phyloP scores from a whole-genome alignment of 92 coral and sea anemone species.

The Palythoa caribaeorum region DNA sequence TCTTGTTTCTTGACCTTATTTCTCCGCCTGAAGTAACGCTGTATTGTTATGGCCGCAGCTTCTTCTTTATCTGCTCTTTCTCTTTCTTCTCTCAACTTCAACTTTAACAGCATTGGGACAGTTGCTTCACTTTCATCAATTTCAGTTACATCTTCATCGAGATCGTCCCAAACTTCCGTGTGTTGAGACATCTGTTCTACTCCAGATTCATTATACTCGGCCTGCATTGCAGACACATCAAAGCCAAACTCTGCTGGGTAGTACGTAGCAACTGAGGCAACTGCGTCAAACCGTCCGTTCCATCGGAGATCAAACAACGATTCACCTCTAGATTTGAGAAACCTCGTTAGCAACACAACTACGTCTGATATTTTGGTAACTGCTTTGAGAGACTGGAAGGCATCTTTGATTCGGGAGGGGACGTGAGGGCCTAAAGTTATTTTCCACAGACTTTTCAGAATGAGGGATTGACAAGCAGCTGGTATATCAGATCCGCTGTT shows the following conservation, averaged over 20 bases:
- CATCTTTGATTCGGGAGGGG: constrained; percentile 64
- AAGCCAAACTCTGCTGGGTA: constrained; percentile 47
- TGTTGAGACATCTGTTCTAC: background rate
- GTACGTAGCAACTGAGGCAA: constrained; percentile 36
- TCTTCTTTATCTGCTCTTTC: constrained; percentile 34
- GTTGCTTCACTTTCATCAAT: constrained; percentile 24
- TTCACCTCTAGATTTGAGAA: constrained; percentile 67
- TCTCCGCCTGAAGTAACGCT: constrained; percentile 39
- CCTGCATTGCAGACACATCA: constrained; percentile 39
- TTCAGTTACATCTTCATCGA: background rate
- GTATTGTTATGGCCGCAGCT: constrained; percentile 43
- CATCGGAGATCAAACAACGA: constrained; percentile 74
- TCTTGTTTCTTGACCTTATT: background rate
- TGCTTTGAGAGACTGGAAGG: constrained; percentile 56
- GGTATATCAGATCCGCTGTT: constrained; percentile 89
- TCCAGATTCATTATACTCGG: constrained; percentile 2
- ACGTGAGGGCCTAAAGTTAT: constrained; percentile 37
- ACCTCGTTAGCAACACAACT: constrained; percentile 58
- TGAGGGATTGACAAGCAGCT: constrained; percentile 39
- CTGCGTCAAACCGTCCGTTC: constrained; percentile 47
- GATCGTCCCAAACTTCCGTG: background rate
- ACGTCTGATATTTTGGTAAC: constrained; percentile 63
- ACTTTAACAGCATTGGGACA: background rate
- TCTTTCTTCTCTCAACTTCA: constrained; percentile 7
- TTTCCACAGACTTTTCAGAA: constrained; percentile 54